Evolutionary conservation across 2,888 invertebrate species (phyloP), one percentile per base, ranked within the genome.

Genomic region (Heteropelma amictum): DNA sequence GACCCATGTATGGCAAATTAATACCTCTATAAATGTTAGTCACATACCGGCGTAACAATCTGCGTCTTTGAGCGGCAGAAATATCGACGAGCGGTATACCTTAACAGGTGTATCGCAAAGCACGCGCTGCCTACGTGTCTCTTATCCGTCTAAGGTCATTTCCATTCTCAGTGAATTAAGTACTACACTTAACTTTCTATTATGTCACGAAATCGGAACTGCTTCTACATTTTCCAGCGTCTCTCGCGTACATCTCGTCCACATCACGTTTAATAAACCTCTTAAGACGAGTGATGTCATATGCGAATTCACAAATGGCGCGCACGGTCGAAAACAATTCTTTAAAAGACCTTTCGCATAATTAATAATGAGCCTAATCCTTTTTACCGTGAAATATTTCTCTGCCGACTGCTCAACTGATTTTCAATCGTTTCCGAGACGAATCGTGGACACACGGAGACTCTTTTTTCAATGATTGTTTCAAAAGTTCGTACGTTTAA

Each of bases 141-240:
- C 63, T 53, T 28, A 28, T 38, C 65, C 33, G 7, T 23, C 14
- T 38, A 70, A 70, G 74, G 74, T 70, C 70, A 65, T 74, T 74
- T 70, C 26, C 60, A 74, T 74, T 74, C 65, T 42, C 60, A 33
- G 10, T 51, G 40, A 45, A 69, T 65, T 64, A 54, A 70, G 60
- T 38, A 45, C 28, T 33, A 53, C 60, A 60, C 60, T 74, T 60
- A 33, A 53, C 33, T 65, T 60, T 56, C 51, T n/a, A n/a, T 19
- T 64, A 63, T 38, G 33, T n/a, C 63, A 17, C 19, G 38, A 65
- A 65, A 69, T 56, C 64, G 60, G 51, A 45, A 60, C 49, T 30
- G 21, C 38, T 35, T 38, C 28, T 23, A 21, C 30, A 45, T 26
- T 30, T 26, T 28, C 23, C 12, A n/a, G 49, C 17, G 38, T 30